Evolutionary conservation across 2,888 invertebrate species (phyloP).

Genomic region (Malachius bipustulatus): DNA sequence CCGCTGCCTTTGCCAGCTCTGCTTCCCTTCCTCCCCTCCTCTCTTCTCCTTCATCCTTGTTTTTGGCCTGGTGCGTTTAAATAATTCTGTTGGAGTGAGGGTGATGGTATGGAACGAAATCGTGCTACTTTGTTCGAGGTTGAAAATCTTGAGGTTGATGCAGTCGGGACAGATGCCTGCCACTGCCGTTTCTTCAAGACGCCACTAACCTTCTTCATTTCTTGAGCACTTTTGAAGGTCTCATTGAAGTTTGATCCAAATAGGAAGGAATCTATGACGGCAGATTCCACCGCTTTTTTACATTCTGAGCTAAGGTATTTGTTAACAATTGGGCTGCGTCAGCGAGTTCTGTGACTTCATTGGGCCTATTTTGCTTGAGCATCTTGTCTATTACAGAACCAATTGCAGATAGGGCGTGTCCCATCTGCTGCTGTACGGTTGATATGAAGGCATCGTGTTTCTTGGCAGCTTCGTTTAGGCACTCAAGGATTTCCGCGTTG

Average conservation of each 20-base stretch:
- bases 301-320: slow-evolving; percentile 4
- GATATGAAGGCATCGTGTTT: slow-evolving; percentile 4
- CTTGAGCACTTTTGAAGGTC: slow-evolving; percentile 4
- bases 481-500: slow-evolving; percentile 2
- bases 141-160: too few relatives aligned
- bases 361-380: slow-evolving; percentile 2
- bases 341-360: neutral
- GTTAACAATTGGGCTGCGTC: slow-evolving; percentile 6
- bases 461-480: slow-evolving; percentile 2
- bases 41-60: neutral
- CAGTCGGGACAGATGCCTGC: neutral
- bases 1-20: slow-evolving; percentile 6
- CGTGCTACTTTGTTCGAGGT: too few relatives aligned
- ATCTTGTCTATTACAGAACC: slow-evolving; percentile 7
- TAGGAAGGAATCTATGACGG: slow-evolving; percentile 4
- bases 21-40: slow-evolving; percentile 3
- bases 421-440: slow-evolving; percentile 4
- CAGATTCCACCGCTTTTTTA: slow-evolving; percentile 4
- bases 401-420: slow-evolving; percentile 6
- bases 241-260: slow-evolving; percentile 4
- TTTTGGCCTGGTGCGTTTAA: slow-evolving; percentile 7
- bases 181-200: neutral
- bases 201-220: slow-evolving; percentile 1
- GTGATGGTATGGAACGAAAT: too few relatives aligned
- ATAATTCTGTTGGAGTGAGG: slow-evolving; percentile 1